phyloP scores from a whole-genome alignment of 2,113 vertebrate species.

The Cryptomyrus ogoouensis region DNA sequence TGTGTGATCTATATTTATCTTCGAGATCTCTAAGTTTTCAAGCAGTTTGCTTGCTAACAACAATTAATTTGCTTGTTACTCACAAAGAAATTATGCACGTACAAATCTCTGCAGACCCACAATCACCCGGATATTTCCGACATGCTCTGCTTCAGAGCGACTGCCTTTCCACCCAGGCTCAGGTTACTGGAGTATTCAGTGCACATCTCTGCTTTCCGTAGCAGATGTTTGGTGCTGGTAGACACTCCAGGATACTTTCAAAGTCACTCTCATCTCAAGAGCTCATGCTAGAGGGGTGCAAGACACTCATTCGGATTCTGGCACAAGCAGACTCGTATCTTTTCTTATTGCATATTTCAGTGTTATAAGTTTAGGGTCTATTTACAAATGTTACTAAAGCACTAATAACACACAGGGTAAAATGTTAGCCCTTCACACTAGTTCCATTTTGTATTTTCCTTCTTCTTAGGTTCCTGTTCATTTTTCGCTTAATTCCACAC shows the following conservation, averaged over 20 bases:
- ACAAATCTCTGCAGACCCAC: neutral
- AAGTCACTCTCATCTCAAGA: conserved; percentile 2
- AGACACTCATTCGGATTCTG: neutral
- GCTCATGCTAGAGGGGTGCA: neutral
- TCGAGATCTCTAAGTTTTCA: neutral
- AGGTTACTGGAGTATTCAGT: neutral
- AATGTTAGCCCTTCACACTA: neutral
- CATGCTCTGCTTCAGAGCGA: neutral
- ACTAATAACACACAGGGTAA: neutral
- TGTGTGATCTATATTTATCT: neutral
- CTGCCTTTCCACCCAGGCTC: neutral
- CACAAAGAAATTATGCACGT: neutral
- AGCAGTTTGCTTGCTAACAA: neutral
- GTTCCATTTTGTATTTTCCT: neutral
- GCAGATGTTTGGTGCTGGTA: neutral
- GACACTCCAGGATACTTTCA: neutral
- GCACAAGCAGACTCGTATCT: neutral
- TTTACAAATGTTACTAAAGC: neutral
- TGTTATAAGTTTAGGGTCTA: neutral
- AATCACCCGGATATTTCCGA: neutral
- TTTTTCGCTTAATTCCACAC: neutral
- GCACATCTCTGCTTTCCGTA: neutral
- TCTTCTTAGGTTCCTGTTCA: neutral
- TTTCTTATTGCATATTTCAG: neutral
- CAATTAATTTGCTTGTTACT: neutral